Base-by-base conservation (phyloP, 1,140 invertebrate species). In the Drosophila kurseongensis region DNA sequence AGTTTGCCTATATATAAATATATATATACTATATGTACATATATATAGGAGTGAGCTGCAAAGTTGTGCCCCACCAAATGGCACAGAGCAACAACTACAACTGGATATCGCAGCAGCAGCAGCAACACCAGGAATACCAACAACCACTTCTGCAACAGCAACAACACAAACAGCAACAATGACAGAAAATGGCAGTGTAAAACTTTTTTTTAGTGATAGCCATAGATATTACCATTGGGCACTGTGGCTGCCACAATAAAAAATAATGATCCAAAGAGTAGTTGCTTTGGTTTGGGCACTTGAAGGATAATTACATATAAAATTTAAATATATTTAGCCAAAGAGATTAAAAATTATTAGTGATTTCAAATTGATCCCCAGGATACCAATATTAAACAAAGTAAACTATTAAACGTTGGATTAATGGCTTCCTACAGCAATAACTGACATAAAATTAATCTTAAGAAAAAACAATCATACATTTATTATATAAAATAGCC, bases 181-280 rank as follows among this genome's bases (percentile, higher is more conserved):
- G 83, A 86, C 79, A 82, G 35, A 80, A 82, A 86, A 86, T 82
- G 83, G 78, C 82, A 89, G 67, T 73, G 83, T 59, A 79, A 79
- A 88, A 86, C 61, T 82, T 80, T 79, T 80, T 79, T 80, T 68
- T 51, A 69, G 61, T 63, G 79, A 88, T 88, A 88, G 71, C 75
- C 57, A 56, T 61, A 61, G 48, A 63, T 56, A 67, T 77, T 81
- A 63, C 65, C 54, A 50, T 73, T 77, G 74, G 66, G 54, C 51
- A 75, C 40, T 57, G 67, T 81, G 61, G 74, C 29, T 9, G 32
- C 8, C 14, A n/a, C 14, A 23, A n/a, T 0, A 5, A 9, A 38
- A 48, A 38, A 48, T 14, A 32, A 62, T 29, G 16, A 7, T 35
- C 35, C 9, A 27, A 13, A 47, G 35, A 51, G 38, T 27, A 29